A percentile compares a stretch with the other conserved stretches of the same genome.
phyloP scores from a whole-genome alignment of 2,888 invertebrate species.

The Trissolcus brochymenae region DNA sequence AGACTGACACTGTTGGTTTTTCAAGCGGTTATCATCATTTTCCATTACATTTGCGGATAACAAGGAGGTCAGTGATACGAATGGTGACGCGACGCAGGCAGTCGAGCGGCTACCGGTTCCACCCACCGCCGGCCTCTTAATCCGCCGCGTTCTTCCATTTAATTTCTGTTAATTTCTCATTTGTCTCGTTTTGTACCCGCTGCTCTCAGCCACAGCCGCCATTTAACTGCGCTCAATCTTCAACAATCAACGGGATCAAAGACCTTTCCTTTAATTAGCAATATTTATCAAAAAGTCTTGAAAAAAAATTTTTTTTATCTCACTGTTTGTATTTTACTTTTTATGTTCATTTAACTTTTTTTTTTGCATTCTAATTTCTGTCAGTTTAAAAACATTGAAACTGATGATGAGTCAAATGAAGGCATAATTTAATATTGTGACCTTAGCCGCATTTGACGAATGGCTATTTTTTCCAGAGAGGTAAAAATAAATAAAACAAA shows the following conservation, averaged over 20 bases:
- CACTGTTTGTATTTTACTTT: neutral
- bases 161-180: slow-evolving; percentile 61
- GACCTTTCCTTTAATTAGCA: slow-evolving; percentile 48
- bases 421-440: too few species aligned
- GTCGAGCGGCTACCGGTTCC: slow-evolving; percentile 60
- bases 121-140: slow-evolving; percentile 54
- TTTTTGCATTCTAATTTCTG: too few species aligned
- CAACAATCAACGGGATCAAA: slow-evolving; percentile 49
- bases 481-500: too few species aligned
- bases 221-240: slow-evolving; percentile 43
- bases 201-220: slow-evolving; percentile 33
- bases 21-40: slow-evolving; percentile 37
- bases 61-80: slow-evolving; percentile 69
- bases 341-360: too few species aligned
- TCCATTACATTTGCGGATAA: slow-evolving; percentile 59
- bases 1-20: slow-evolving; percentile 21
- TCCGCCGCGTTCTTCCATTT: slow-evolving; percentile 55
- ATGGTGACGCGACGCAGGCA: slow-evolving; percentile 48
- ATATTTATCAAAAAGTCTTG: slow-evolving; percentile 23
- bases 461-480: too few species aligned
- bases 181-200: slow-evolving; percentile 53
- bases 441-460: too few species aligned
- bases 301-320: neutral
- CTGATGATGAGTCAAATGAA: too few species aligned
- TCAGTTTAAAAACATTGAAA: too few species aligned